These are phyloP conservation scores for Drosophila navojoa DNA, from an alignment of 1,140 invertebrate species.

Conservation along the genomic window DNA sequence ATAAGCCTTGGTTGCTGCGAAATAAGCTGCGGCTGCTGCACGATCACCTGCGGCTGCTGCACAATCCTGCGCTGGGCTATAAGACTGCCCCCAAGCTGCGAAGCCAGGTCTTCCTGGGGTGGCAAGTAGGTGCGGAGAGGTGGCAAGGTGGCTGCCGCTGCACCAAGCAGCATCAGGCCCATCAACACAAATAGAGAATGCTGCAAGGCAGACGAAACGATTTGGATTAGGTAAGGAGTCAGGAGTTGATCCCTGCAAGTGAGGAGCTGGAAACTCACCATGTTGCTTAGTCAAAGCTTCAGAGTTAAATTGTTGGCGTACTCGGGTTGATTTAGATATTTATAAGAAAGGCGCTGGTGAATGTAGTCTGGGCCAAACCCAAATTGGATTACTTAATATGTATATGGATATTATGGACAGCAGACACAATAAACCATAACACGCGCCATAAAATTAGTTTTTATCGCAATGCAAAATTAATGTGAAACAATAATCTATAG, in stretches of 20 bases:
- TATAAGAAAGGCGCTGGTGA: slow-evolving; percentile 40
- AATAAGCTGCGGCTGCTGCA: background rate
- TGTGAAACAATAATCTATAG: slow-evolving; percentile 31
- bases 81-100: too few relatives aligned
- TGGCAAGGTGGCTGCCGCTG: slow-evolving; percentile 10
- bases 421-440: background rate
- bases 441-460: background rate
- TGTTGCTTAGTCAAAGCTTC: slow-evolving; percentile 56
- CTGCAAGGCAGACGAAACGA: slow-evolving; percentile 17
- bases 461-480: slow-evolving; percentile 27
- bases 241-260: background rate
- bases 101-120: background rate
- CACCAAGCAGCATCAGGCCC: slow-evolving; percentile 24
- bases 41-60: background rate
- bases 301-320: slow-evolving; percentile 46
- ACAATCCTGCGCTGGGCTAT: too few relatives aligned
- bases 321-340: slow-evolving; percentile 49
- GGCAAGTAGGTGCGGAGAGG: slow-evolving; percentile 7
- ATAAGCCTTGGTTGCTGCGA: background rate
- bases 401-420: background rate
- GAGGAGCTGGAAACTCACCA: slow-evolving; percentile 47
- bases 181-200: slow-evolving; percentile 25
- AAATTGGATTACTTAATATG: slow-evolving; percentile 9
- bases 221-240: background rate
- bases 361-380: background rate